A percentile compares a stretch with the other conserved stretches of the same genome.
Evolutionary conservation across 2,888 invertebrate genomes (phyloP).

Genomic region (Tolmerus cingulatus): DNA sequence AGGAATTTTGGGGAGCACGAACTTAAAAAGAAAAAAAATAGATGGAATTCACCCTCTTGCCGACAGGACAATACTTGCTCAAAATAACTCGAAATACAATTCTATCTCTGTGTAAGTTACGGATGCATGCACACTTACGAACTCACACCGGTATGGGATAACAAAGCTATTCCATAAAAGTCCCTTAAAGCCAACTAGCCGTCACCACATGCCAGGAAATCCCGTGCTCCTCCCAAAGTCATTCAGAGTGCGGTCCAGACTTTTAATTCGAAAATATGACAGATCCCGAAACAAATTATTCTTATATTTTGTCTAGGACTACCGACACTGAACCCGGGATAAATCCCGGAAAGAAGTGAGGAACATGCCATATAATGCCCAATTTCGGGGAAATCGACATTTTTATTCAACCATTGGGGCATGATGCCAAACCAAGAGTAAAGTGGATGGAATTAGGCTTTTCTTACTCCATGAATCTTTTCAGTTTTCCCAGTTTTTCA

Average conservation of each 20-base stretch:
- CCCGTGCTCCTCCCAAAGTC: not conserved
- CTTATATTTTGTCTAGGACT: not conserved
- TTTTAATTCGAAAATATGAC: not conserved
- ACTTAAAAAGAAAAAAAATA: not conserved
- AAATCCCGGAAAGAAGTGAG: not conserved
- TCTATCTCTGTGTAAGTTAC: not conserved
- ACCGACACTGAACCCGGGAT: not conserved
- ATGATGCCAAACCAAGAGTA: slow-evolving; percentile 32
- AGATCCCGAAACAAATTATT: not conserved
- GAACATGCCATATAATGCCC: slow-evolving; percentile 10
- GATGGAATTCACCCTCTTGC: not conserved
- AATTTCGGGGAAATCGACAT: slow-evolving; percentile 23
- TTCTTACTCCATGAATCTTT: slow-evolving; percentile 27
- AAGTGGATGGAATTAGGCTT: slow-evolving; percentile 33
- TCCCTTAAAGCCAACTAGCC: not conserved
- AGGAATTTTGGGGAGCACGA: not conserved
- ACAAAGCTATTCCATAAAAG: not conserved
- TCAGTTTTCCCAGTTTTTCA: not conserved
- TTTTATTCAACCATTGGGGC: slow-evolving; percentile 28
- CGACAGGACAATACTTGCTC: not conserved
- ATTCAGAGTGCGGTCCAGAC: not conserved
- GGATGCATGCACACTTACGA: not conserved
- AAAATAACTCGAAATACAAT: not conserved
- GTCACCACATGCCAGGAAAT: not conserved
- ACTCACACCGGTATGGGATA: not conserved